Conservation (phyloP, 2,888 invertebrate genomes). For the Pandemis heparana region DNA sequence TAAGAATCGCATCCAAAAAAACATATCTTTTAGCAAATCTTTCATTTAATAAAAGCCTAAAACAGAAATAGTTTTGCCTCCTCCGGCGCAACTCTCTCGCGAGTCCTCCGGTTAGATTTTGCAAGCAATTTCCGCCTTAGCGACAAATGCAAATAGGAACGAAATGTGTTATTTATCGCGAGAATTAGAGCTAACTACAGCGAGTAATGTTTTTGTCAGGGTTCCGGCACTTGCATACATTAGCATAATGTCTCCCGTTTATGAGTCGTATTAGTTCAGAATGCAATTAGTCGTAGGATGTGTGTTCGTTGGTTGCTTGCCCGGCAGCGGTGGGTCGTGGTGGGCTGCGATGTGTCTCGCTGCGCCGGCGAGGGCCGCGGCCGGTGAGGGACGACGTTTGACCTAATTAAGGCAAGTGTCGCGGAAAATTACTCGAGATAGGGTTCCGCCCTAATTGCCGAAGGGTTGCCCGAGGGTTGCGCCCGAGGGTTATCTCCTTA, state of each 20-base stretch:
- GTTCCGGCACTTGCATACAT: slow-evolving; percentile 54
- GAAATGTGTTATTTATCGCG: slow-evolving; percentile 81
- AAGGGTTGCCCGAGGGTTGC: slow-evolving; percentile 54
- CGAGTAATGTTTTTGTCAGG: slow-evolving; percentile 41
- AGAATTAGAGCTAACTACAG: slow-evolving; percentile 71
- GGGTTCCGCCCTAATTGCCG: slow-evolving; percentile 70
- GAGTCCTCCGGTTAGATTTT: slow-evolving; percentile 68
- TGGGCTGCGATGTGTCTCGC: neutral
- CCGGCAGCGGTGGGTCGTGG: no score
- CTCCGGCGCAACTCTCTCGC: slow-evolving; percentile 56
- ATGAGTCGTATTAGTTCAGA: slow-evolving; percentile 11
- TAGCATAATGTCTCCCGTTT: slow-evolving; percentile 49
- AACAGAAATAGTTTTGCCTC: slow-evolving; percentile 48
- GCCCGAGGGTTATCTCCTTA: slow-evolving; percentile 34
- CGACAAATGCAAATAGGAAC: slow-evolving; percentile 78
- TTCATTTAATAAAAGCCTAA: neutral
- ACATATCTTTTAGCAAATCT: no score
- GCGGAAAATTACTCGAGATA: slow-evolving; percentile 76
- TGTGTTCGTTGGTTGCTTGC: neutral
- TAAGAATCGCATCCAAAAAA: no score
- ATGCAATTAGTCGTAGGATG: neutral
- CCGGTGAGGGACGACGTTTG: slow-evolving; percentile 61
- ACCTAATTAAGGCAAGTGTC: slow-evolving; percentile 78
- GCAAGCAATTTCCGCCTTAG: slow-evolving; percentile 80
- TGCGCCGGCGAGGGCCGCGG: neutral